Conservation (phyloP, 2,113 vertebrate species). For the Turdus rufiventris region DNA sequence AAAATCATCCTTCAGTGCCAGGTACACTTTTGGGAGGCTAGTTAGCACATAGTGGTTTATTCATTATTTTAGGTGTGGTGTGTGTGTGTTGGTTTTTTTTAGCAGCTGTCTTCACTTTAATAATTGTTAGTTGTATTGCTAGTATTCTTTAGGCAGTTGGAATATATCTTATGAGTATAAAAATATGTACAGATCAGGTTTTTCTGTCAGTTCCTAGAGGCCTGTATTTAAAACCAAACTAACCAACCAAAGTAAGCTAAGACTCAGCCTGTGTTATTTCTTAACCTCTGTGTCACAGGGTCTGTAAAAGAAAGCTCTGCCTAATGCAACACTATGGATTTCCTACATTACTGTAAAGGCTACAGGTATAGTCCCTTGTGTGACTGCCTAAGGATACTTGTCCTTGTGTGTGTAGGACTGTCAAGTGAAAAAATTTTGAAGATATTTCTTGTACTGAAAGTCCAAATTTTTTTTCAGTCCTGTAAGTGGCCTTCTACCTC, state of each 20-base stretch:
- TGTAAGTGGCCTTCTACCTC: not conserved
- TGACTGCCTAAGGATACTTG: not conserved
- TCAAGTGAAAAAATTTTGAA: not conserved
- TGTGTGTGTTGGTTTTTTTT: not conserved
- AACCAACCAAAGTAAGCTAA: not conserved
- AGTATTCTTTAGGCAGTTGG: not conserved
- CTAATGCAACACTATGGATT: not conserved
- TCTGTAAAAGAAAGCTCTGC: not conserved
- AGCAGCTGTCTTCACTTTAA: not conserved
- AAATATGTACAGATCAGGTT: not conserved
- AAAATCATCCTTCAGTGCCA: not conserved
- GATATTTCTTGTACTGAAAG: not conserved
- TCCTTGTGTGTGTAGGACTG: not conserved
- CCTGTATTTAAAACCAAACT: not conserved
- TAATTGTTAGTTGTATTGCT: not conserved
- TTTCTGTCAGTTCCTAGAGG: not conserved
- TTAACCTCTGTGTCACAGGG: not conserved
- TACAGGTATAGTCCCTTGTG: not conserved
- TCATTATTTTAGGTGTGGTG: accelerated
- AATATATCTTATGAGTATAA: not conserved
- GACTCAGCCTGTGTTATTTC: not conserved
- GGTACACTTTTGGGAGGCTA: not conserved
- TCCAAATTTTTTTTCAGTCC: not conserved
- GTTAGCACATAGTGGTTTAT: not conserved
- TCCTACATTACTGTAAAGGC: not conserved